Conservation (phyloP, 2,113 vertebrate species). For the Lophochroa leadbeateri region DNA sequence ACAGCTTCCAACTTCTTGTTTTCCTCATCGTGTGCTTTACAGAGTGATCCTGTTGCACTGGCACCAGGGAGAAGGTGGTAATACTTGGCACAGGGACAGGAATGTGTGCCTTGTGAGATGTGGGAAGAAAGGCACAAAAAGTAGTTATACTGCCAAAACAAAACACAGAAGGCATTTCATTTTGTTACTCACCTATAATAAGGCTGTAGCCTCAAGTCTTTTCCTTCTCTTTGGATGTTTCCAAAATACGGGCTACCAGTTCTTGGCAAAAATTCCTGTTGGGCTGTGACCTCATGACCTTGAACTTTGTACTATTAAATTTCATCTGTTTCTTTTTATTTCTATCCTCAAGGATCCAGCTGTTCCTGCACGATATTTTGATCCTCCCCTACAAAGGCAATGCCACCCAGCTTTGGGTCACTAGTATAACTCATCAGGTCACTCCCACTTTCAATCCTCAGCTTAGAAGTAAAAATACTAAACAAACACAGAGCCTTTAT, state of each 20-base stretch:
- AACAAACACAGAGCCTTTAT: not conserved
- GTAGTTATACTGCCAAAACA: not conserved
- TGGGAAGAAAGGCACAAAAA: not conserved
- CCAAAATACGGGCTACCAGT: not conserved
- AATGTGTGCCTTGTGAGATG: not conserved
- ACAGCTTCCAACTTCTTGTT: not conserved
- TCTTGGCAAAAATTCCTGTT: not conserved
- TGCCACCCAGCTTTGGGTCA: not conserved
- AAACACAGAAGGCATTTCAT: not conserved
- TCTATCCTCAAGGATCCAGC: not conserved
- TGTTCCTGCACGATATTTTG: conserved; percentile 6
- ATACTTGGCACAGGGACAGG: not conserved
- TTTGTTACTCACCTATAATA: not conserved
- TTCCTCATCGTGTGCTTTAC: not conserved
- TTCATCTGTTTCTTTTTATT: not conserved
- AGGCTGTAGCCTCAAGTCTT: not conserved
- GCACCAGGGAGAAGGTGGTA: not conserved
- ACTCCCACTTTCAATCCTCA: not conserved
- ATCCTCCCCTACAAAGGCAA: not conserved
- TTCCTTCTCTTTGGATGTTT: not conserved
- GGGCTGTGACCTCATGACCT: not conserved
- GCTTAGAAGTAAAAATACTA: not conserved
- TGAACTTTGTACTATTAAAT: conserved; percentile 24
- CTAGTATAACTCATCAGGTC: not conserved
- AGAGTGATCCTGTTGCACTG: not conserved